Evolutionary conservation across 2,797 vertebrate genomes (phyloP).

Genomic region (Diceros bicornis): DNA sequence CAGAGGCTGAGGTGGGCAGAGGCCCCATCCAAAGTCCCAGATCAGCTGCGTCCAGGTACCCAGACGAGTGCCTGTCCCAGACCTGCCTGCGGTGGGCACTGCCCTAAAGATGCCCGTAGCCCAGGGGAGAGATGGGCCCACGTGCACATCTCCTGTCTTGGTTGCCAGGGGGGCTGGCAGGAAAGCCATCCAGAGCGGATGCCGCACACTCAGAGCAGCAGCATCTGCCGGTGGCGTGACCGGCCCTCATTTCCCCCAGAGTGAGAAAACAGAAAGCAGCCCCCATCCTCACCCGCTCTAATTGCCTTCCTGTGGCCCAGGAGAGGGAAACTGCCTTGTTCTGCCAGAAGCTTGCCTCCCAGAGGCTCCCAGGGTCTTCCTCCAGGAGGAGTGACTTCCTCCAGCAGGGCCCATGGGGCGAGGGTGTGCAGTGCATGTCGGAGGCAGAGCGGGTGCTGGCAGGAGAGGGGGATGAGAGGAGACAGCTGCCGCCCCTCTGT

Average conservation of each 20-base stretch:
- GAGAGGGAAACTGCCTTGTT: background rate
- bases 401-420: background rate
- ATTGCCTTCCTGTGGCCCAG: background rate
- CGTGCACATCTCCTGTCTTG: background rate
- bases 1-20: background rate
- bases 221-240: background rate
- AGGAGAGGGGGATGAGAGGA: background rate
- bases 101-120: background rate
- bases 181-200: background rate
- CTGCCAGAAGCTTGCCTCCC: background rate
- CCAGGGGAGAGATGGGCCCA: background rate
- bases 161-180: background rate
- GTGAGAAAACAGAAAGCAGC: conserved; percentile 9
- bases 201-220: background rate
- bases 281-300: background rate
- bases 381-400: background rate
- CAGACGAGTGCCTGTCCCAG: background rate
- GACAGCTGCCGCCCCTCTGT: conserved; percentile 79
- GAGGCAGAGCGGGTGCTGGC: background rate
- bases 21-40: background rate
- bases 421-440: background rate
- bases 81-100: background rate
- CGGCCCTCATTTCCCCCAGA: background rate
- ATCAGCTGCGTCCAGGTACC: background rate
- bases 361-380: conserved; percentile 18